Base-by-base conservation (phyloP, 2,797 vertebrate species). In the Valencia hispanica region DNA sequence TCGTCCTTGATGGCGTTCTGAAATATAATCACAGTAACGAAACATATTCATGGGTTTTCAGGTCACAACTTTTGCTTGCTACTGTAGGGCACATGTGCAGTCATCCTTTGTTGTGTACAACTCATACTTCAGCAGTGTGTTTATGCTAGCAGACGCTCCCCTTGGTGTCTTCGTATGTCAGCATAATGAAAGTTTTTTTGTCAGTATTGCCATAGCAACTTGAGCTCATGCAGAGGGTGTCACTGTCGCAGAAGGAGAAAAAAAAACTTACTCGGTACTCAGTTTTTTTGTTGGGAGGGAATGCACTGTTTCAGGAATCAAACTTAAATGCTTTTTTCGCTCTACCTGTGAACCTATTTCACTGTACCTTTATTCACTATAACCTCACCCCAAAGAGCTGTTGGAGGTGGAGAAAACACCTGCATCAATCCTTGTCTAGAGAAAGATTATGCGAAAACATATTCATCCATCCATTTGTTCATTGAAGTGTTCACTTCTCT, bases 131-230 rank as follows among this genome's bases (percentile, higher is more conserved):
- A 25, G 7, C 14, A 57, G 57, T 57, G 68, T 71, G 48, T 72
- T 80, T 45, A 50, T 57, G 39, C 20, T 39, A 61, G 47, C 18
- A 70, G 22, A 61, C 66, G 47, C 36, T 70, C 68, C 85, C 61
- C 65, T 43, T 1, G 18, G 9, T 77, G 48, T 55, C 53, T 41
- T 47, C 79, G 45, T 57, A 75, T 68, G 72, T 82, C 74, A 77
- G 72, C 47, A 77, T 78, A 72, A 70, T 74, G 68, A 83, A 36
- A 5, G n/a, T 39, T 15, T 20, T 47, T 80, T 84, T 75, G 45
- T 79, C 70, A 70, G 57, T 65, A 80, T 86, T 75, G 69, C 79
- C 73, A 87, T 83, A 75, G 80, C 63, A 79, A 84, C 65, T 39
- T 34, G 75, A 75, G 55, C 72, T 73, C 53, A 80, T 48, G 75